Percentiles rank a stretch among this genome's conserved stretches.
phyloP scores from a whole-genome alignment of 2,888 invertebrate genomes.

The Buathra laborator region DNA sequence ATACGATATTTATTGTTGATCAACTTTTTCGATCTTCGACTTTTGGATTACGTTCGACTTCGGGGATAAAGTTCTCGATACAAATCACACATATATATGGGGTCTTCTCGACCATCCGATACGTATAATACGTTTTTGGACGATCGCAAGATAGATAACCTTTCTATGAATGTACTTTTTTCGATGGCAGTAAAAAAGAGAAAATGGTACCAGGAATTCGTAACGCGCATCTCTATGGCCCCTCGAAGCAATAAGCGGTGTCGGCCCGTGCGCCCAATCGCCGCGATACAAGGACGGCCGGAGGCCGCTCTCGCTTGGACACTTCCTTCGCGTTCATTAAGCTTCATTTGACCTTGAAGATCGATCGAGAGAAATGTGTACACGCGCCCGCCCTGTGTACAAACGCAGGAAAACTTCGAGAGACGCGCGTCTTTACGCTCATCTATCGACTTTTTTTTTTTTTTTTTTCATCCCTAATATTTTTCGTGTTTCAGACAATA shows the following conservation, averaged over 20 bases:
- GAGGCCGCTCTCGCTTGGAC: conserved; percentile 61
- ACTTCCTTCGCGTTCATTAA: conserved; percentile 65
- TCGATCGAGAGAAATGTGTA: conserved; percentile 34
- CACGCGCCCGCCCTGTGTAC: background rate
- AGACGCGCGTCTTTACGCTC: too few relatives aligned
- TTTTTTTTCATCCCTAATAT: background rate
- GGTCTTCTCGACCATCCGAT: background rate
- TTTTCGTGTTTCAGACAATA: background rate
- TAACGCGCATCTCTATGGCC: background rate
- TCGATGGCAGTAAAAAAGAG: conserved; percentile 18
- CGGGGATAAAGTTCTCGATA: background rate
- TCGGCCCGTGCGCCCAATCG: conserved; percentile 8
- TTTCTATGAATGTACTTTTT: too few relatives aligned
- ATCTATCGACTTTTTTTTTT: background rate
- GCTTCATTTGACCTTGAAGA: conserved; percentile 68
- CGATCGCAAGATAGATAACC: background rate
- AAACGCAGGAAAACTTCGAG: conserved; percentile 18
- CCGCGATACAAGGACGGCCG: conserved; percentile 62
- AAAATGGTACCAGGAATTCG: conserved; percentile 1
- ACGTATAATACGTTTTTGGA: background rate
- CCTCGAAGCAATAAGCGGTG: background rate
- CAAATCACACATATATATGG: background rate
- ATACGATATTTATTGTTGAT: background rate
- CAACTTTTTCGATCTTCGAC: background rate
- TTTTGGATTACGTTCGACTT: conserved; percentile 1